phyloP scores from a whole-genome alignment of 1,140 invertebrate genomes.

The Antheraea pernyi region DNA sequence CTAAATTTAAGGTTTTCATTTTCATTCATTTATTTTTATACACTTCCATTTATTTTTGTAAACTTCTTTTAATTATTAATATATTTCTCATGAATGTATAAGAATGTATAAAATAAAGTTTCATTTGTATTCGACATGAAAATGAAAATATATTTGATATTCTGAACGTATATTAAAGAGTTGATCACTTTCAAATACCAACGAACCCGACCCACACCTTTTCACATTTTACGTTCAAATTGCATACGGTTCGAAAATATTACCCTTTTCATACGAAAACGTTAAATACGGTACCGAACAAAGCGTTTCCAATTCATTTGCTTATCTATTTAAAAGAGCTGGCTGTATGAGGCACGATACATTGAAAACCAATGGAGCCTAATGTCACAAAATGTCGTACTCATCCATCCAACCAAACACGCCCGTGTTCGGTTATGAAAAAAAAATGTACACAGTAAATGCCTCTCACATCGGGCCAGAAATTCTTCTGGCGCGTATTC shows the following conservation, averaged over 20 bases:
- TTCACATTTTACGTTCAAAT: neutral
- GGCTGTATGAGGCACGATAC: constrained; percentile 54
- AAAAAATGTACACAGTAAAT: constrained; percentile 55
- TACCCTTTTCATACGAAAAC: constrained; percentile 22
- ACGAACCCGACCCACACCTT: neutral
- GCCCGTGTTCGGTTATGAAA: constrained; percentile 41
- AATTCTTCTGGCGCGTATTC: constrained; percentile 6
- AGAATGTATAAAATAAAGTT: no score
- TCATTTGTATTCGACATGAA: no score
- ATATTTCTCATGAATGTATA: no score
- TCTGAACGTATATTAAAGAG: no score
- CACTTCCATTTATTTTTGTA: no score
- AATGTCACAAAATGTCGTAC: constrained; percentile 71
- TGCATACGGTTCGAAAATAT: constrained; percentile 25
- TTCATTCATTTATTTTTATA: no score
- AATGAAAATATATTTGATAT: no score
- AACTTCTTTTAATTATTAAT: no score
- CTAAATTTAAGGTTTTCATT: no score
- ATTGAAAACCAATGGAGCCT: constrained; percentile 73
- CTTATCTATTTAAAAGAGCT: constrained; percentile 75
- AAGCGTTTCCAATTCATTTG: constrained; percentile 74
- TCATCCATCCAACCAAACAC: constrained; percentile 48
- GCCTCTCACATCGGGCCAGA: constrained; percentile 31
- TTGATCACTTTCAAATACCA: neutral
- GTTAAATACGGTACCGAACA: constrained; percentile 37